A percentile compares a stretch with the other conserved stretches of the same genome.
phyloP scores from a whole-genome alignment of 2,113 vertebrate genomes.

The Otus sunia region DNA sequence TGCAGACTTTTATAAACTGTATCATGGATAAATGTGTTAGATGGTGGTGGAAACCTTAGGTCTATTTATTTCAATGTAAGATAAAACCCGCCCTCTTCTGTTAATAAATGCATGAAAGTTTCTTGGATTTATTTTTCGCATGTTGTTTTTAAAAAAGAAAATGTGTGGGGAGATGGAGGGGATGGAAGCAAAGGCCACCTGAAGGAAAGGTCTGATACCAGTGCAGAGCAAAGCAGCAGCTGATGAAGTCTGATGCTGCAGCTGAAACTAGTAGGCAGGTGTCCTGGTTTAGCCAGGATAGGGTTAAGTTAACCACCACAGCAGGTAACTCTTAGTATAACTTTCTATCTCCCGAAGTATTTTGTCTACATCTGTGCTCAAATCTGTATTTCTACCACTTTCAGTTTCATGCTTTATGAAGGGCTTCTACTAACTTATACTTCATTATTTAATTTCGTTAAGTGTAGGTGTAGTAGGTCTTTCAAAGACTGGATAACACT shows the following conservation, averaged over 20 bases:
- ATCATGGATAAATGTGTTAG: not conserved
- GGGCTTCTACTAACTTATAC: not conserved
- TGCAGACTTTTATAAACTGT: not conserved
- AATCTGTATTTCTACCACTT: not conserved
- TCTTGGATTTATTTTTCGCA: not conserved
- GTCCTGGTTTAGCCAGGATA: too few species aligned
- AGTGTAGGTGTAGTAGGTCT: not conserved
- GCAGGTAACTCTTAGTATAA: not conserved
- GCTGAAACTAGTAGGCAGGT: not conserved
- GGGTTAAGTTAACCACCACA: too few species aligned
- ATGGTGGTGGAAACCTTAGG: not conserved
- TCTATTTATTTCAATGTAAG: not conserved
- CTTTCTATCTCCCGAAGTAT: not conserved
- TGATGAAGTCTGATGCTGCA: not conserved
- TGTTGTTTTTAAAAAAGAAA: not conserved
- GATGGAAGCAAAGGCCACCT: not conserved
- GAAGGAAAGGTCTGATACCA: not conserved
- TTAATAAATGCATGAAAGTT: not conserved
- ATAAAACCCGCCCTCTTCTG: fast-evolving
- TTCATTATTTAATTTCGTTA: too few species aligned
- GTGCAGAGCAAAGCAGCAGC: not conserved
- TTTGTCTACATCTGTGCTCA: not conserved
- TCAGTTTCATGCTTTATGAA: not conserved
- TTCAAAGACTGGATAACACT: not conserved
- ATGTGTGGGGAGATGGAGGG: not conserved